Evolutionary conservation across 2,888 invertebrate species (phyloP).

Genomic region (Alloplasta piceator): DNA sequence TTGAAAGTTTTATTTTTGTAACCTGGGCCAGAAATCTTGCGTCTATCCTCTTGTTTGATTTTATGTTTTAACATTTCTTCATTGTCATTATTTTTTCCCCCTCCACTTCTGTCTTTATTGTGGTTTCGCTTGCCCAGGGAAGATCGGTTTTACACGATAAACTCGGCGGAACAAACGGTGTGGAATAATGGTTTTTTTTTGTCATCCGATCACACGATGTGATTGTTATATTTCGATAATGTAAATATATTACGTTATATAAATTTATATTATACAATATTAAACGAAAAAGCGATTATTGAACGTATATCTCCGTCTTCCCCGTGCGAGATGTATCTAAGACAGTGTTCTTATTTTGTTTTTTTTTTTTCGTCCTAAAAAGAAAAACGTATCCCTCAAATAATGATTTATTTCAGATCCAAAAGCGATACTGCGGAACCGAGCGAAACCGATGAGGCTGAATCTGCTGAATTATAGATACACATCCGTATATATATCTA

Average conservation of each 20-base stretch:
- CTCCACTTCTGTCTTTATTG: slow-evolving; percentile 20
- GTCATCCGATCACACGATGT: slow-evolving; percentile 55
- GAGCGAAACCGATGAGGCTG: slow-evolving; percentile 78
- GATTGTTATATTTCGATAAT: slow-evolving; percentile 41
- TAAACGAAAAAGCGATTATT: slow-evolving; percentile 50
- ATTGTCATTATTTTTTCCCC: slow-evolving; percentile 57
- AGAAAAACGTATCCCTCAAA: slow-evolving; percentile 69
- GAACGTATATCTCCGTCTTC: slow-evolving; percentile 65
- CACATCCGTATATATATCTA: too few relatives aligned
- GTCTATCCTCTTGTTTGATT: slow-evolving; percentile 60
- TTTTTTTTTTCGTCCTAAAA: slow-evolving; percentile 43
- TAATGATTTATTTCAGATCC: slow-evolving; percentile 83
- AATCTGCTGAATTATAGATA: slow-evolving; percentile 71
- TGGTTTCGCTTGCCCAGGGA: slow-evolving; percentile 51
- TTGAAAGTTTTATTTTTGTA: slow-evolving; percentile 34
- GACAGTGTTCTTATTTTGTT: slow-evolving; percentile 19
- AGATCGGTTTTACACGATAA: slow-evolving; percentile 65
- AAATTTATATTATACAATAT: slow-evolving; percentile 65
- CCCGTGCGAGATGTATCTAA: slow-evolving; percentile 58
- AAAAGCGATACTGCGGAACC: slow-evolving; percentile 81
- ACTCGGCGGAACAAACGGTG: slow-evolving; percentile 17
- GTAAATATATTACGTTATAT: slow-evolving; percentile 63
- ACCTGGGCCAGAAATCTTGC: slow-evolving; percentile 52
- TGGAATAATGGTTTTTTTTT: slow-evolving; percentile 45
- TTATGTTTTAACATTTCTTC: slow-evolving; percentile 53